Evolutionary conservation across 2,797 vertebrate species (phyloP), one percentile per base, ranked within the genome.

Genomic region (Distichodus sexfasciatus): DNA sequence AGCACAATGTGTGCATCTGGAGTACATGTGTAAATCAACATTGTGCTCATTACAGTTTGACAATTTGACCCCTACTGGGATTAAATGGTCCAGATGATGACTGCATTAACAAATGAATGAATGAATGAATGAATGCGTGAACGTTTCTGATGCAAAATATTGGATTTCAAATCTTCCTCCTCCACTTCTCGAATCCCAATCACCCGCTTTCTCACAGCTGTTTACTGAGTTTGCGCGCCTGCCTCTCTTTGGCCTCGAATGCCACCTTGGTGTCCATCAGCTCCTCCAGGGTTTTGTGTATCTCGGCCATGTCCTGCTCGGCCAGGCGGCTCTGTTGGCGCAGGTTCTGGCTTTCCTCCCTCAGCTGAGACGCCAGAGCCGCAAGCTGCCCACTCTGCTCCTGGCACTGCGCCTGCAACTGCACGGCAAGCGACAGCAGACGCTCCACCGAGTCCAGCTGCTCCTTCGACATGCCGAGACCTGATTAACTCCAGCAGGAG

Each of bases 231-330:
- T 83, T 86, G 21, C 80, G 72, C 53, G 71, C 66, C 57, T 86
- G 80, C 40, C 81, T 84, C 53, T 85, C 77, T 0, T 74, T 67
- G 17, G 82, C 81, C 38, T 87, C 84, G 14, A 85, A 84, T 1
- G 82, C 84, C 6, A 78, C 69, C 63, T 86, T 85, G 54, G 81
- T 82, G 63, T 87, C 86, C 65, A 84, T 74, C 66, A 86, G 74
- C 36, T 75, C 67, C 11, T 67, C 75, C 55, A 87, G 47, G 2
- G 71, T 51, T 50, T 83, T 83, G 50, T 69, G 69, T 38, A 86
- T 65, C 0, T 70, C 70, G 3, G 51, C 73, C 81, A 83, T 78
- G 66, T 87, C 83, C 38, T 74, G 66, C 47, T 74, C 53, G 23
- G 46, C 38, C 68, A 44, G 11, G 0, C 46, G 17, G 3, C 21